phyloP scores from a whole-genome alignment of 2,113 vertebrate species.

The Mastomys natalensis region DNA sequence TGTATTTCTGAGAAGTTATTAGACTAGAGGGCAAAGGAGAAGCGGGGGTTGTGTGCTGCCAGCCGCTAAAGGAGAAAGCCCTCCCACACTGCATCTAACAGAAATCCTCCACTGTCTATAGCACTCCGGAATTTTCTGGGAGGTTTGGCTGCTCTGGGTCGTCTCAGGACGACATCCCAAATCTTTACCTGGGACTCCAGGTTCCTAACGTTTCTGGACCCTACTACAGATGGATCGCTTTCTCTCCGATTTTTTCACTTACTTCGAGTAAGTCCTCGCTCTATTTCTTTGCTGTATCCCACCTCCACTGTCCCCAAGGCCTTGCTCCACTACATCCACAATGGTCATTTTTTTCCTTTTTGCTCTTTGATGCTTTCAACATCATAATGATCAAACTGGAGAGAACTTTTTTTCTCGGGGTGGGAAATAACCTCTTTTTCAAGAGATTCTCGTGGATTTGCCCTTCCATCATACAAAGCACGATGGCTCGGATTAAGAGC shows the following conservation, averaged over 20 bases:
- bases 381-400: background rate
- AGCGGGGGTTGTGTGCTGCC: constrained; percentile 16
- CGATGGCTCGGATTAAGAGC: background rate
- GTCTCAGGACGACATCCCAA: background rate
- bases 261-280: background rate
- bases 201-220: background rate
- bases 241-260: background rate
- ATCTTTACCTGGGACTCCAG: background rate
- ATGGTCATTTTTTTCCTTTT: background rate
- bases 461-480: background rate
- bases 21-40: constrained; percentile 71
- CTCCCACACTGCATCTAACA: constrained; percentile 7
- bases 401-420: background rate
- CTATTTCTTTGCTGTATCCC: background rate
- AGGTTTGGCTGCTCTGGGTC: background rate
- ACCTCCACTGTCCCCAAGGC: constrained; percentile 1
- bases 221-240: background rate
- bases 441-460: background rate
- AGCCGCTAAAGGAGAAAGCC: constrained; percentile 41
- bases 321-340: background rate
- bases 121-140: background rate
- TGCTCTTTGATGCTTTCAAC: constrained; percentile 46
- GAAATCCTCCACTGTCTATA: background rate
- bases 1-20: constrained; percentile 80
- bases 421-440: background rate